Base-by-base conservation (phyloP, 2,888 invertebrate species). In the Cecidostiba fungosa region DNA sequence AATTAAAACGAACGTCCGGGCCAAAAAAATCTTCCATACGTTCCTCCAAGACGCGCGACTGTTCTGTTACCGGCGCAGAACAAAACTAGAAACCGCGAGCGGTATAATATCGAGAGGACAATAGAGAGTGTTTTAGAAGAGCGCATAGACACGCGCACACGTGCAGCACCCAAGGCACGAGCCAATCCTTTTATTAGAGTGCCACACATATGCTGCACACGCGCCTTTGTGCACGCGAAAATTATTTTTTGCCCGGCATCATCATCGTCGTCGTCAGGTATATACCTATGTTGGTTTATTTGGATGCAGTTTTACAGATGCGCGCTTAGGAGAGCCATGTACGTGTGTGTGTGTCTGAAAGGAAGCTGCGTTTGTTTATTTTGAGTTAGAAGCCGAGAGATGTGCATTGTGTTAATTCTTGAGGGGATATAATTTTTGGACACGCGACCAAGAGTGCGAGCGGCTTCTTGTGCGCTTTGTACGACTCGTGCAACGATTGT, bases 401-500 rank as follows among this genome's bases (percentile, higher is more conserved):
- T 72, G 72, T 39, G n/a, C n/a, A 12, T 36, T 39, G 36, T 72
- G 72, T 12, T 72, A 5, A 70, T 70, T 69, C 36, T 70, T 5
- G 32, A 32, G 69, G 19, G 32, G 29, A 54, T 8, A 6, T 72
- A 47, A 84, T 62, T 78, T 77, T 39, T 72, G 14, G 73, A 77
- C 77, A 84, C 84, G 84, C 84, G 84, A 84, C 78, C 39, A 29
- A 47, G 16, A n/a, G 26, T 1, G 79, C 69, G 26, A 66, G 77
- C 54, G 43, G 43, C 43, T 43, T 43, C 43, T 43, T 43, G 43
- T 8, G 43, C 43, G 43, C 43, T 43, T 43, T 43, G 43, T 43
- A 43, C 12, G 12, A 43, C 43, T 43, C 26, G 59, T 43, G 19
- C 43, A 23, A 8, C 43, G 32, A 43, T 74, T 81, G 73, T 62